These are phyloP conservation scores for Thamnophis sirtalis DNA, from an alignment of 2,113 vertebrate species.

Conservation along the genomic window DNA sequence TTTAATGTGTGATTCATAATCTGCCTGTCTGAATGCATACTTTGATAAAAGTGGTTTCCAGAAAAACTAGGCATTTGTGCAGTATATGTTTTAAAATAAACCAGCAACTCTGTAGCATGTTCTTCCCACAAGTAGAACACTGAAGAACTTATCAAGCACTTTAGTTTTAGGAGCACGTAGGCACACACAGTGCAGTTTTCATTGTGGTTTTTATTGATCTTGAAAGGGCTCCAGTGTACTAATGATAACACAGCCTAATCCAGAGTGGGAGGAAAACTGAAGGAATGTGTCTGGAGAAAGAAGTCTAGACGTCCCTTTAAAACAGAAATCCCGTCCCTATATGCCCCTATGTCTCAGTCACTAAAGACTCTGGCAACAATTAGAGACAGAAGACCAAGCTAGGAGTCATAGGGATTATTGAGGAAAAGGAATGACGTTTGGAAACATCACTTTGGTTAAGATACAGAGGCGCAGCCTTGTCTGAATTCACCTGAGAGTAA, in stretches of 20 bases:
- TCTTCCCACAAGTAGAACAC: neutral
- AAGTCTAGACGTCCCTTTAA: constrained; percentile 24
- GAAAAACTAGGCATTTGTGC: neutral
- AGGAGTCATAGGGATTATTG: neutral
- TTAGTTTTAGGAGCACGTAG: neutral
- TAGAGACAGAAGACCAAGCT: neutral
- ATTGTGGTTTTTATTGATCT: constrained; percentile 19
- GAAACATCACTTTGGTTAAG: neutral
- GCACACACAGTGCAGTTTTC: neutral
- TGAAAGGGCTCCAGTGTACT: constrained; percentile 29
- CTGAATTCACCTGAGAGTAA: neutral
- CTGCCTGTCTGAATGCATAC: neutral
- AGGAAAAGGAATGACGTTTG: neutral
- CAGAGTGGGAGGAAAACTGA: constrained; percentile 31
- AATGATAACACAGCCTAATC: constrained; percentile 30
- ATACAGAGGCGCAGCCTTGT: neutral
- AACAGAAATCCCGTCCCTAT: constrained; percentile 17
- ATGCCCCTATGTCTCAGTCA: constrained; percentile 9
- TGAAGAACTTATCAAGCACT: neutral
- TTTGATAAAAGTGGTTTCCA: neutral
- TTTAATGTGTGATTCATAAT: neutral
- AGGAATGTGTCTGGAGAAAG: constrained; percentile 24
- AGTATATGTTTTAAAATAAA: neutral
- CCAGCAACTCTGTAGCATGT: neutral
- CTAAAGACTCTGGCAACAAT: neutral